Evolutionary conservation across 2,888 invertebrate species (phyloP).

Genomic region (Gasteruption jaculator): DNA sequence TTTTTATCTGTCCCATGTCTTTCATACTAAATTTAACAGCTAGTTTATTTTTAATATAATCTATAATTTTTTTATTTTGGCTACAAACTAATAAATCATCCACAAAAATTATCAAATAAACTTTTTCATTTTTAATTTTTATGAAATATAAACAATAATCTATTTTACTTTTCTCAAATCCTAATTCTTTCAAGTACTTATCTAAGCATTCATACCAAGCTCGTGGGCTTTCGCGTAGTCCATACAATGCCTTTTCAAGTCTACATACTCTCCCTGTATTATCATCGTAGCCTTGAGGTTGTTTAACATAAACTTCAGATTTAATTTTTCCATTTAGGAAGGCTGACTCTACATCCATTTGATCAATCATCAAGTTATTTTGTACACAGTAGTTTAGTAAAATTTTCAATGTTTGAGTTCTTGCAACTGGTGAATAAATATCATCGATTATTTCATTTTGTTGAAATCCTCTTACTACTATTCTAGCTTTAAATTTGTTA

Average conservation of each 20-base stretch:
- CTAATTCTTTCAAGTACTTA: too few relatives aligned
- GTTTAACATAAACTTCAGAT: slow-evolving; percentile 11
- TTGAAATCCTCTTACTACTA: slow-evolving; percentile 17
- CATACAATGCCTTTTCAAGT: slow-evolving; percentile 12
- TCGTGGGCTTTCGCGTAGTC: slow-evolving; percentile 8
- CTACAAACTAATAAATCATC: slow-evolving; percentile 19
- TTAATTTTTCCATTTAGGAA: slow-evolving; percentile 9
- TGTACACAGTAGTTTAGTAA: slow-evolving; percentile 12
- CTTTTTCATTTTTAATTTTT: background rate
- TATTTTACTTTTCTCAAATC: slow-evolving; percentile 6
- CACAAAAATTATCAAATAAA: slow-evolving; percentile 17
- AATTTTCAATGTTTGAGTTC: slow-evolving; percentile 15
- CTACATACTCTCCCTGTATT: slow-evolving; percentile 9
- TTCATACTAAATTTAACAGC: slow-evolving; percentile 15
- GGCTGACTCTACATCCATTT: slow-evolving; percentile 17
- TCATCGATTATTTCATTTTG: slow-evolving; percentile 15
- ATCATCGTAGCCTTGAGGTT: slow-evolving; percentile 13
- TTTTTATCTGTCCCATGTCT: slow-evolving; percentile 15
- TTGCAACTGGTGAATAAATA: slow-evolving; percentile 17
- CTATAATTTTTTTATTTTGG: background rate
- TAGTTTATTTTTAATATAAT: slow-evolving; percentile 10
- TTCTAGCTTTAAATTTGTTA: slow-evolving; percentile 13
- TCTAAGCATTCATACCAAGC: slow-evolving; percentile 12
- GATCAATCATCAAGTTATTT: slow-evolving; percentile 11
- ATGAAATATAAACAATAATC: background rate